phyloP scores from a whole-genome alignment of 2,797 vertebrate genomes.

The Pyrocephalus nanus region DNA sequence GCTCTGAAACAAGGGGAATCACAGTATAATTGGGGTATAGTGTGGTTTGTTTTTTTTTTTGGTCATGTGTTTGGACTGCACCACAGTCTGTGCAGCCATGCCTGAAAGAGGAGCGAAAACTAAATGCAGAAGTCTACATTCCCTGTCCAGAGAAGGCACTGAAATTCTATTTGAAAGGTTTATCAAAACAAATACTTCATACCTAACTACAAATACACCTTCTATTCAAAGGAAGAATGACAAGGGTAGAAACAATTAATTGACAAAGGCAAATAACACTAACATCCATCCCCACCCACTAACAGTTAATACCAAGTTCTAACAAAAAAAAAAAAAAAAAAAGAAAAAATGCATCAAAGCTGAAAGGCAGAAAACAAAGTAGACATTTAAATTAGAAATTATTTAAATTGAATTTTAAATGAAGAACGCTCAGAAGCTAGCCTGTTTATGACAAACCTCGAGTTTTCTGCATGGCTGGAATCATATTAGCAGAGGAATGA shows the following conservation, averaged over 20 bases:
- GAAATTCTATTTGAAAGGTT: constrained; percentile 23
- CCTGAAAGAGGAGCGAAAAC: not conserved
- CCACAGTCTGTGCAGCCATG: not conserved
- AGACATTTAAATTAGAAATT: constrained; percentile 59
- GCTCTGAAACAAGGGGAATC: not conserved
- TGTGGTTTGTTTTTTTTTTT: not conserved
- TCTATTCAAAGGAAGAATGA: constrained; percentile 55
- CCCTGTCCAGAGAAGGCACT: not conserved
- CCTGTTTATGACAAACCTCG: constrained; percentile 51
- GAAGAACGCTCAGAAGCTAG: constrained; percentile 55
- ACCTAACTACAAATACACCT: constrained; percentile 64
- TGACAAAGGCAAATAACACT: constrained; percentile 10
- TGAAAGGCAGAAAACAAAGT: constrained; percentile 60
- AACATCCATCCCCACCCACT: not conserved
- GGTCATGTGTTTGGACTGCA: not conserved
- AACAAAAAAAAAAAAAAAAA: not conserved
- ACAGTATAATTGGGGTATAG: not conserved
- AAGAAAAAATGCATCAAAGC: constrained; percentile 15
- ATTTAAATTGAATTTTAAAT: constrained; percentile 69
- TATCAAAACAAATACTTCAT: constrained; percentile 67
- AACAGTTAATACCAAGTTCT: constrained; percentile 27
- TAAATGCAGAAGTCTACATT: not conserved
- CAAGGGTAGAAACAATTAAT: constrained; percentile 65
- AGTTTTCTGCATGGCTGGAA: constrained; percentile 58
- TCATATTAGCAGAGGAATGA: constrained; percentile 53